Base-by-base conservation (phyloP, 2,888 invertebrate genomes). In the Agrilus cyanescens region DNA sequence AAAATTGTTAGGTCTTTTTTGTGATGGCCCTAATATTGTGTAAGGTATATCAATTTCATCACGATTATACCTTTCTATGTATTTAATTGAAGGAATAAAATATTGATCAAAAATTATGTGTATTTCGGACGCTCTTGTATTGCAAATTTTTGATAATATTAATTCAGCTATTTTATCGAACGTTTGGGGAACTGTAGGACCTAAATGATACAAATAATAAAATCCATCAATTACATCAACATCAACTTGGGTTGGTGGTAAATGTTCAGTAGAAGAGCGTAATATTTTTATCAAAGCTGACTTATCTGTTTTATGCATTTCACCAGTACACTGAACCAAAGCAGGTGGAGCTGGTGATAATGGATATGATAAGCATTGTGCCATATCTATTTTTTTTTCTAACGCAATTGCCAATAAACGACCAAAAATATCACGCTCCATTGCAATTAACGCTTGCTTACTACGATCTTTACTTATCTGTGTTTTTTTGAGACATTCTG, bases 381-480 rank as follows among this genome's bases (percentile, higher is more conserved):
- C n/a, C n/a, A n/a, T n/a, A n/a, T n/a, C n/a, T n/a, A n/a, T n/a
- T n/a, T n/a, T n/a, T n/a, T n/a, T n/a, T n/a, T n/a, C n/a, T n/a
- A n/a, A n/a, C n/a, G n/a, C n/a, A n/a, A n/a, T n/a, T n/a, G n/a
- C n/a, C n/a, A n/a, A n/a, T n/a, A n/a, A n/a, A n/a, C n/a, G n/a
- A n/a, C n/a, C n/a, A n/a, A n/a, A n/a, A n/a, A n/a, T n/a, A n/a
- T n/a, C n/a, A n/a, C n/a, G n/a, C n/a, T n/a, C n/a, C 53, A 39
- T 56, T 40, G 49, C 50, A 47, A 15, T 44, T 50, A 51, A 53
- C 53, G 8, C 46, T 51, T 46, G 46, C 44, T n/a, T 49, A 37
- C 15, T 47, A 32, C 13, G 32, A 12, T 33, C 41, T 33, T 33
- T 18, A 18, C 15, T 12, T 40, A 4, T 40, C 32, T 13, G 20